Evolutionary conservation across 2,113 vertebrate species (phyloP).

Genomic region (Bambusicola thoracicus): DNA sequence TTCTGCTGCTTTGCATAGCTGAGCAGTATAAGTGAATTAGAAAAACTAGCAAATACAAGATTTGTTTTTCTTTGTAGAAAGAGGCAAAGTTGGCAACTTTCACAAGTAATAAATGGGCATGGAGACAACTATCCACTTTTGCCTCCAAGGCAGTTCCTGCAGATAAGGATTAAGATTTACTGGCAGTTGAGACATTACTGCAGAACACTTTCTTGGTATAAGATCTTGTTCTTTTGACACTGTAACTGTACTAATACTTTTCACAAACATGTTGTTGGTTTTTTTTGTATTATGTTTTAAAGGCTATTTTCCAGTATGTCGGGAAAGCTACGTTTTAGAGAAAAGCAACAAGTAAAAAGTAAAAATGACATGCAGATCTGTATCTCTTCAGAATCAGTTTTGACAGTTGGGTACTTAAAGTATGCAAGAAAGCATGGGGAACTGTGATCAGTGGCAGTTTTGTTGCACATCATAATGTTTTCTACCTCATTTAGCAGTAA

Average conservation of each 20-base stretch:
- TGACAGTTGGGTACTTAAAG: neutral
- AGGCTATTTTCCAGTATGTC: neutral
- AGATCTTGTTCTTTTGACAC: neutral
- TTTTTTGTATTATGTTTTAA: neutral
- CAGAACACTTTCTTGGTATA: neutral
- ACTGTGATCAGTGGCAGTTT: neutral
- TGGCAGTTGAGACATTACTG: neutral
- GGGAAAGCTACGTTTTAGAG: neutral
- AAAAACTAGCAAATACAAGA: neutral
- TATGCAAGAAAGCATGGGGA: neutral
- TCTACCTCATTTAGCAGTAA: neutral
- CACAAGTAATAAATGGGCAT: slow-evolving; percentile 1
- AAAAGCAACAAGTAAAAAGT: neutral
- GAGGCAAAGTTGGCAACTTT: slow-evolving; percentile 16
- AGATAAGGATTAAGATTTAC: slow-evolving; percentile 20
- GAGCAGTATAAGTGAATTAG: neutral
- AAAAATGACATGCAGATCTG: neutral
- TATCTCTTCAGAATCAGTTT: neutral
- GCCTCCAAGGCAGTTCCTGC: neutral
- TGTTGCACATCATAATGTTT: neutral
- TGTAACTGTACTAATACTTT: neutral
- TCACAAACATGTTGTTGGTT: neutral
- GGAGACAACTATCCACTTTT: slow-evolving; percentile 35
- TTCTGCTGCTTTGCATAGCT: slow-evolving; percentile 27
- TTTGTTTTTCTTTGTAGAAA: neutral